These are phyloP conservation scores for Synergus laeviventris DNA, from an alignment of 2,888 invertebrate genomes.

Conservation along the genomic window DNA sequence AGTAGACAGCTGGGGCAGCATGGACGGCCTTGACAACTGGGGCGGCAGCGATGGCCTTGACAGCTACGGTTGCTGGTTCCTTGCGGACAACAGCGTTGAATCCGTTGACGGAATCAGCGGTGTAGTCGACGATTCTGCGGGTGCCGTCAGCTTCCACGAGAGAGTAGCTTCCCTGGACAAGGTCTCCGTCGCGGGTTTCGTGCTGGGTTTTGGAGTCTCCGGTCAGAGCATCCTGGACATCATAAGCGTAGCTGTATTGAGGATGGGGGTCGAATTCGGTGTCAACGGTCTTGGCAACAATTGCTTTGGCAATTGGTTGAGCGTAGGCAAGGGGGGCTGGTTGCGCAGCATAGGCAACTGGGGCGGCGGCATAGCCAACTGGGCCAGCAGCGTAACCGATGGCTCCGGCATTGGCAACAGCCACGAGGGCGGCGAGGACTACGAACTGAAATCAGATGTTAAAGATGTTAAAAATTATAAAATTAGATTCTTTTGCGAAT, in stretches of 20 bases:
- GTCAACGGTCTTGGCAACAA: constrained; percentile 59
- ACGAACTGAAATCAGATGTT: constrained; percentile 35
- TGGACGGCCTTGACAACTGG: constrained; percentile 39
- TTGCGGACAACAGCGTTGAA: constrained; percentile 60
- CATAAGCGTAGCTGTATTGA: constrained; percentile 63
- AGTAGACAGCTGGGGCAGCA: constrained; percentile 9
- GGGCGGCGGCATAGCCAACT: constrained; percentile 39
- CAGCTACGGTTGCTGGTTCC: constrained; percentile 55
- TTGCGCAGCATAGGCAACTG: constrained; percentile 42
- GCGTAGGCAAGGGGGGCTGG: background rate
- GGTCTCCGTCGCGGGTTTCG: constrained; percentile 54
- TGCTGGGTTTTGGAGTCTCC: constrained; percentile 61
- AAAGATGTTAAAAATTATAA: too few species aligned
- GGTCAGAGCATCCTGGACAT: constrained; percentile 59
- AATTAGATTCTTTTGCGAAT: too few species aligned
- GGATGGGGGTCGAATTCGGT: constrained; percentile 59
- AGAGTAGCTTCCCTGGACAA: constrained; percentile 67
- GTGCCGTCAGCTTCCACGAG: constrained; percentile 75
- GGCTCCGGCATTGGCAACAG: constrained; percentile 39
- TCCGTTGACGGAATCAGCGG: constrained; percentile 57
- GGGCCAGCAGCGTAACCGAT: constrained; percentile 31
- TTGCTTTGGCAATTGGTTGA: constrained; percentile 70
- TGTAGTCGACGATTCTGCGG: constrained; percentile 57
- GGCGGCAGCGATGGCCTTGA: constrained; percentile 74
- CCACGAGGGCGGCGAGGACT: constrained; percentile 38